Evolutionary conservation across 2,888 invertebrate genomes (phyloP).

Genomic region (Julus scanicus): DNA sequence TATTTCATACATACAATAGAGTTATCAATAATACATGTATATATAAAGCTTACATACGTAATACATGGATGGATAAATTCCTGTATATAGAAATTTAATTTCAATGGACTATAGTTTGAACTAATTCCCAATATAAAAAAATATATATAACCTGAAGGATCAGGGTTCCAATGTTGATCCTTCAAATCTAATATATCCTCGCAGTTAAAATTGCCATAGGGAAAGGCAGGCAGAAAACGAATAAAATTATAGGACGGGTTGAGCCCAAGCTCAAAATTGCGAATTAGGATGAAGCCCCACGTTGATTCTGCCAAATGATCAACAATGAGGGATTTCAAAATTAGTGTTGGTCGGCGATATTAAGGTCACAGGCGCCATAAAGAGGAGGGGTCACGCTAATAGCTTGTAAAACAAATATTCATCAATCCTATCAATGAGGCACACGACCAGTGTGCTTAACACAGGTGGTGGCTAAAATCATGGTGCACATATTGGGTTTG

Average conservation of each 20-base stretch:
- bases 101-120: background rate
- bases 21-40: background rate
- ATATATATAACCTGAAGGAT: background rate
- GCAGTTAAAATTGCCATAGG: background rate
- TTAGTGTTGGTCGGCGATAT: background rate
- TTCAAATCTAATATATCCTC: background rate
- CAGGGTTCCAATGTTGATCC: background rate
- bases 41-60: background rate
- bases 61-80: background rate
- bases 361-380: background rate
- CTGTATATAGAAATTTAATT: background rate
- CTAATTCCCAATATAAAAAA: background rate
- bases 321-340: slow-evolving; percentile 25
- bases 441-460: background rate
- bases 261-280: background rate
- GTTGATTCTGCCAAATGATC: background rate
- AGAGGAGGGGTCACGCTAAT: slow-evolving; percentile 18
- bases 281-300: background rate
- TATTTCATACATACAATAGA: slow-evolving; percentile 26
- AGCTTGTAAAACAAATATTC: slow-evolving; percentile 40
- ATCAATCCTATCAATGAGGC: slow-evolving; percentile 26
- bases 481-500: background rate
- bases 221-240: background rate
- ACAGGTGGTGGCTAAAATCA: slow-evolving; percentile 1
- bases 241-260: background rate